Evolutionary conservation across 2,888 invertebrate species (phyloP).

Genomic region (Sarcophaga subvicina): DNA sequence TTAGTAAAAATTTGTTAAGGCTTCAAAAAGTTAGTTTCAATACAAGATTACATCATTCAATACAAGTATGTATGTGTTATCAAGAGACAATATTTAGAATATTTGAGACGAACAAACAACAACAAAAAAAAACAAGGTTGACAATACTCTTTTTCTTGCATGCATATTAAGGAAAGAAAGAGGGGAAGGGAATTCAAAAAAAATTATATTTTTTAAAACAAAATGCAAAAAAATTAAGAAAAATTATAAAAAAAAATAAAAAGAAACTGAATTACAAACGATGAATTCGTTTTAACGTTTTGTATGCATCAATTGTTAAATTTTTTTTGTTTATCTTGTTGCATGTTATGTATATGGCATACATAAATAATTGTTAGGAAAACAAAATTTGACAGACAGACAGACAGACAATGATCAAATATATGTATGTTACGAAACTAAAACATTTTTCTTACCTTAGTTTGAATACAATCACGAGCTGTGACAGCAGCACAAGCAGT

Average conservation of each 20-base stretch:
- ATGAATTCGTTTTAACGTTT: slow-evolving; percentile 33
- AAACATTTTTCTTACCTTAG: slow-evolving; percentile 73
- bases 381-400: slow-evolving; percentile 66
- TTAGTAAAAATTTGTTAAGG: slow-evolving; percentile 42
- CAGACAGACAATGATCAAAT: background rate
- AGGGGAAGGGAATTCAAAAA: slow-evolving; percentile 27
- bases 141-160: slow-evolving; percentile 57
- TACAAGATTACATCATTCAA: slow-evolving; percentile 74
- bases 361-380: slow-evolving; percentile 62
- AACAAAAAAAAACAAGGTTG: slow-evolving; percentile 54
- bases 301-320: slow-evolving; percentile 50
- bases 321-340: slow-evolving; percentile 38
- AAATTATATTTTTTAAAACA: slow-evolving; percentile 43
- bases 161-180: slow-evolving; percentile 56
- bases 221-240: slow-evolving; percentile 50
- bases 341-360: slow-evolving; percentile 39
- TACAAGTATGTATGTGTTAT: too few species aligned
- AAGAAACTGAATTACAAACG: slow-evolving; percentile 35
- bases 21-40: slow-evolving; percentile 39
- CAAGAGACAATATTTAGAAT: background rate
- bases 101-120: background rate
- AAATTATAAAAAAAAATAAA: slow-evolving; percentile 1
- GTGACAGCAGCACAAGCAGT: background rate
- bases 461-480: slow-evolving; percentile 76
- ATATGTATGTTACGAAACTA: slow-evolving; percentile 56